Percentiles rank a stretch among this genome's conserved stretches.
These are phyloP conservation scores for Lagocephalus sceleratus DNA, from an alignment of 2,797 vertebrate genomes.

Conservation along the genomic window DNA sequence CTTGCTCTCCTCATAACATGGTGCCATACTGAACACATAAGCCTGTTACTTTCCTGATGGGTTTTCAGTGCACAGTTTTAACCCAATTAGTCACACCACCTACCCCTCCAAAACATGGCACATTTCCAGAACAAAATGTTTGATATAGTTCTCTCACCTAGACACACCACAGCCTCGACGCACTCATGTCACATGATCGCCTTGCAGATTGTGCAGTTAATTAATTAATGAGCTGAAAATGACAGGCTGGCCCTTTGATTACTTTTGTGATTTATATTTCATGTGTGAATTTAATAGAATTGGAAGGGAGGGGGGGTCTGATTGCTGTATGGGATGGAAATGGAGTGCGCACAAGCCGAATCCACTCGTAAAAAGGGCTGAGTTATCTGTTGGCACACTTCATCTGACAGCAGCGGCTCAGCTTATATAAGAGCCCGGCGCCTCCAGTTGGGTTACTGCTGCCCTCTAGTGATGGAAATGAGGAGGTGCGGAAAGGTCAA, in stretches of 20 bases:
- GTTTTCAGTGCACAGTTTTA: constrained; percentile 58
- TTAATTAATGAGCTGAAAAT: constrained; percentile 3
- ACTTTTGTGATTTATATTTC: constrained; percentile 2
- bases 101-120: constrained; percentile 46
- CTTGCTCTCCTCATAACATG: constrained; percentile 45
- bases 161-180: constrained; percentile 34
- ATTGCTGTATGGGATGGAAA: constrained; percentile 38
- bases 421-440: constrained; percentile 59
- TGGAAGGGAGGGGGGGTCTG: constrained; percentile 14
- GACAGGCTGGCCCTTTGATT: constrained; percentile 29
- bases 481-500: constrained; percentile 58
- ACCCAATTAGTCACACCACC: constrained; percentile 63
- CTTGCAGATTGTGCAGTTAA: constrained; percentile 48
- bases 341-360: constrained; percentile 50
- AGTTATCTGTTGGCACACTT: constrained; percentile 67
- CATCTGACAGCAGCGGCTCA: constrained; percentile 53
- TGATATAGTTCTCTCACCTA: constrained; percentile 49
- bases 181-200: constrained; percentile 32
- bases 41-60: constrained; percentile 63
- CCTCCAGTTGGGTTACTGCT: constrained; percentile 48
- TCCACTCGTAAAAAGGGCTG: constrained; percentile 58
- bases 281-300: background rate
- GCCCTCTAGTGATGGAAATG: constrained; percentile 63
- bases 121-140: constrained; percentile 59
- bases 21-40: constrained; percentile 56